These are phyloP conservation scores for Tiliacea aurago DNA, from an alignment of 2,888 invertebrate genomes.

Conservation along the genomic window DNA sequence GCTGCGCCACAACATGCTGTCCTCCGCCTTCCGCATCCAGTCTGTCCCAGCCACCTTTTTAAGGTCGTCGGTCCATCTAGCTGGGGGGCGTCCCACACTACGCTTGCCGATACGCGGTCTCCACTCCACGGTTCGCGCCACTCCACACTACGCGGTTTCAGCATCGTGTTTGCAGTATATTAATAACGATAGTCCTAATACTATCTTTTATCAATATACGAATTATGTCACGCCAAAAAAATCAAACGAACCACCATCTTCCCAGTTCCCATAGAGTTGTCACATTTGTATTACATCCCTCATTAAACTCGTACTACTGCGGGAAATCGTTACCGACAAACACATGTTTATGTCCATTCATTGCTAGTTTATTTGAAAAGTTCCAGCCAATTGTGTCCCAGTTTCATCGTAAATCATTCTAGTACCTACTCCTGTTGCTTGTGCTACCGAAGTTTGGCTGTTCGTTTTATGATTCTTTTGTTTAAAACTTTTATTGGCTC, in stretches of 20 bases:
- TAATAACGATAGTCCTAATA: not conserved
- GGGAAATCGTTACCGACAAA: conserved; percentile 67
- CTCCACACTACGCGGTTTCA: too few species aligned
- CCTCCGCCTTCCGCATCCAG: too few species aligned
- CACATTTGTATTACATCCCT: conserved; percentile 33
- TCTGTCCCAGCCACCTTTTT: too few species aligned
- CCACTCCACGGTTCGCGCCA: too few species aligned
- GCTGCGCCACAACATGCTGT: too few species aligned
- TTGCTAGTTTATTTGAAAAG: conserved; percentile 87
- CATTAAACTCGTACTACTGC: conserved; percentile 43
- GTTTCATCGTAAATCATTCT: conserved; percentile 86
- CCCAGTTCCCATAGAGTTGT: not conserved
- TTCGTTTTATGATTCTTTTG: conserved; percentile 90
- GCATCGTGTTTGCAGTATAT: too few species aligned
- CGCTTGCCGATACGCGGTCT: too few species aligned
- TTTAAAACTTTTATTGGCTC: conserved; percentile 90
- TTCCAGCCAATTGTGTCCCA: conserved; percentile 85
- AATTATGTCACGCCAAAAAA: not conserved
- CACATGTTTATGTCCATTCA: conserved; percentile 86
- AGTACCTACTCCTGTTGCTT: conserved; percentile 83
- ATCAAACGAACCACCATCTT: not conserved
- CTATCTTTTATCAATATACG: not conserved
- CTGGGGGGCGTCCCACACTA: too few species aligned
- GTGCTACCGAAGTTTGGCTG: conserved; percentile 84
- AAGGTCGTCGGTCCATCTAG: too few species aligned